Conservation (phyloP, 2,888 invertebrate species). For the Eudemis profundana region DNA sequence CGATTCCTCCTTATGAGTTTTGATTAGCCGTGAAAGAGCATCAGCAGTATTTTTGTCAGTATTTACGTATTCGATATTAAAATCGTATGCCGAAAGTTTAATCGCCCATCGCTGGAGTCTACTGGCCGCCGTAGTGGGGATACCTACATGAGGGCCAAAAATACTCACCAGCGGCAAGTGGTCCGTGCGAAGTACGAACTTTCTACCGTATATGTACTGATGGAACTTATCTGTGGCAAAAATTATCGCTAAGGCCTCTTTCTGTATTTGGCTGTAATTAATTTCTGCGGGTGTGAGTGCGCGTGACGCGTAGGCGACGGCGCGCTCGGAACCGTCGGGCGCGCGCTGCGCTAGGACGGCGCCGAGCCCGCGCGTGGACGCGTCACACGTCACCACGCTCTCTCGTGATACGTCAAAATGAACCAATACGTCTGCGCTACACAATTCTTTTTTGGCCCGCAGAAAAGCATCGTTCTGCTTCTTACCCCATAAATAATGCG, state of each 20-base stretch:
- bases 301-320: neutral
- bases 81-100: slow-evolving; percentile 32
- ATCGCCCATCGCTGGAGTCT: slow-evolving; percentile 39
- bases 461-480: too few relatives aligned
- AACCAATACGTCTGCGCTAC: too few relatives aligned
- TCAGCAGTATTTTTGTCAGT: slow-evolving; percentile 13
- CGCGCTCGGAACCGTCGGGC: slow-evolving; percentile 12
- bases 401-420: too few relatives aligned
- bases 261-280: slow-evolving; percentile 1
- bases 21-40: neutral
- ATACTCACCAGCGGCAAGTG: slow-evolving; percentile 41
- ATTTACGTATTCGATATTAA: slow-evolving; percentile 5
- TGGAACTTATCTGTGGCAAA: slow-evolving; percentile 45
- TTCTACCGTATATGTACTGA: slow-evolving; percentile 45
- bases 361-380: too few relatives aligned
- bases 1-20: too few relatives aligned
- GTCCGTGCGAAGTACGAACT: slow-evolving; percentile 46
- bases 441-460: too few relatives aligned
- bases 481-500: too few relatives aligned
- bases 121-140: slow-evolving; percentile 32
- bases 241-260: slow-evolving; percentile 36
- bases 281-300: slow-evolving; percentile 16
- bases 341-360: neutral
- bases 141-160: slow-evolving; percentile 26
- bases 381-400: too few relatives aligned